These are phyloP conservation scores for Scomber colias DNA, from an alignment of 2,113 vertebrate genomes.

Conservation along the genomic window DNA sequence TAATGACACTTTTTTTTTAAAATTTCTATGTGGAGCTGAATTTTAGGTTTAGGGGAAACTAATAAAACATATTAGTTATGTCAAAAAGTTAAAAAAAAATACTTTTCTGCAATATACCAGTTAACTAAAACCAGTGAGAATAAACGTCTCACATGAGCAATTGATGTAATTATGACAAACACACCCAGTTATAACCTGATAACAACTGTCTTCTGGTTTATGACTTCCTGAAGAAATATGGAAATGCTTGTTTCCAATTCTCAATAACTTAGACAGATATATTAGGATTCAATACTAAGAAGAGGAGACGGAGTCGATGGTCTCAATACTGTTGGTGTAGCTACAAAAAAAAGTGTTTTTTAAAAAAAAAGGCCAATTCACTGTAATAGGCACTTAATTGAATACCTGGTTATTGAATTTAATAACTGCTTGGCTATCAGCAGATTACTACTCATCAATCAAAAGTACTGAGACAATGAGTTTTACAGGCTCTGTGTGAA, in stretches of 20 bases:
- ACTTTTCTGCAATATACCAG: not conserved
- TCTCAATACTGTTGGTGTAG: constrained; percentile 48
- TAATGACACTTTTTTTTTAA: constrained; percentile 13
- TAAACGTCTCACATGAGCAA: not conserved
- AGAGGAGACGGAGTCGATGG: constrained; percentile 11
- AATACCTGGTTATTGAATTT: not conserved
- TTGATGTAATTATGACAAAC: constrained; percentile 9
- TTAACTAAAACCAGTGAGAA: constrained; percentile 18
- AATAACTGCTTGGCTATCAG: not conserved
- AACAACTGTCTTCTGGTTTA: not conserved
- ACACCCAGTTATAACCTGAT: constrained; percentile 11
- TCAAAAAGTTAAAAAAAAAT: constrained; percentile 14
- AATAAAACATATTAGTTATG: constrained; percentile 16
- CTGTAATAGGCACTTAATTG: constrained; percentile 6
- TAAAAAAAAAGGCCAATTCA: not conserved
- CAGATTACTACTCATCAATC: not conserved
- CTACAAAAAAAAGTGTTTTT: constrained; percentile 12
- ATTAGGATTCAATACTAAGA: constrained; percentile 5
- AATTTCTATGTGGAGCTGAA: constrained; percentile 27
- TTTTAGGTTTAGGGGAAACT: constrained; percentile 16
- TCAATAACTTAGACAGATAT: constrained; percentile 23
- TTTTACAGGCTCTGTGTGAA: not conserved
- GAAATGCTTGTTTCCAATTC: constrained; percentile 7
- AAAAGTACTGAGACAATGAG: not conserved
- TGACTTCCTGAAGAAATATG: not conserved